Conservation (phyloP, 1,140 invertebrate species). For the Venturia canescens region DNA sequence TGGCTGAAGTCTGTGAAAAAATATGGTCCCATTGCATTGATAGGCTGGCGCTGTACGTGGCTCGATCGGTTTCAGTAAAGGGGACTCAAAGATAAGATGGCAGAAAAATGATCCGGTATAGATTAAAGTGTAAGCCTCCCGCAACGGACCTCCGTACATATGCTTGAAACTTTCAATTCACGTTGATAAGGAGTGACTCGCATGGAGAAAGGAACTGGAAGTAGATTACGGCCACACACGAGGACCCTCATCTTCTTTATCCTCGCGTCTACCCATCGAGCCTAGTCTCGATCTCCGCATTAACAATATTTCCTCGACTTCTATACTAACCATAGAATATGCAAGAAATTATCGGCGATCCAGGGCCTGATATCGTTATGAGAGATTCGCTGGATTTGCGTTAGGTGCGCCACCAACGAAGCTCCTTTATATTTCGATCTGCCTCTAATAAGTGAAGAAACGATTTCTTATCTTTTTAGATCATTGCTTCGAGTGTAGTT, state of each 20-base stretch:
- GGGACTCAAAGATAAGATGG: slow-evolving; percentile 3
- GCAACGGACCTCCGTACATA: neutral
- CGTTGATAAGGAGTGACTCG: neutral
- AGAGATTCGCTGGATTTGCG: neutral
- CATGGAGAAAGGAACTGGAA: neutral
- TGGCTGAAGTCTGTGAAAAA: too few species aligned
- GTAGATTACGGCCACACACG: slow-evolving; percentile 20
- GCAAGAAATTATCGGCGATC: neutral
- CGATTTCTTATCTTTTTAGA: neutral
- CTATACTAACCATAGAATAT: slow-evolving; percentile 4
- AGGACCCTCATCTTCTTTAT: slow-evolving; percentile 14
- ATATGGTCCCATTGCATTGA: too few species aligned
- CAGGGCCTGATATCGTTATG: neutral
- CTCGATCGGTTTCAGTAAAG: neutral
- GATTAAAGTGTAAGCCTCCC: neutral
- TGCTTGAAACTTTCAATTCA: neutral
- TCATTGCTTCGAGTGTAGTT: neutral
- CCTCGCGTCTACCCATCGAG: neutral
- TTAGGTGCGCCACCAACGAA: slow-evolving; percentile 1
- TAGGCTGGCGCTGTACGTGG: neutral
- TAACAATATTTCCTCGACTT: slow-evolving; percentile 18
- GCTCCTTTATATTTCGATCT: neutral
- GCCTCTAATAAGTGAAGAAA: neutral
- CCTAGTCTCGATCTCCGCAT: neutral
- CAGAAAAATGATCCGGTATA: neutral